phyloP scores from a whole-genome alignment of 2,888 invertebrate genomes.

The Cordilura impudica region DNA sequence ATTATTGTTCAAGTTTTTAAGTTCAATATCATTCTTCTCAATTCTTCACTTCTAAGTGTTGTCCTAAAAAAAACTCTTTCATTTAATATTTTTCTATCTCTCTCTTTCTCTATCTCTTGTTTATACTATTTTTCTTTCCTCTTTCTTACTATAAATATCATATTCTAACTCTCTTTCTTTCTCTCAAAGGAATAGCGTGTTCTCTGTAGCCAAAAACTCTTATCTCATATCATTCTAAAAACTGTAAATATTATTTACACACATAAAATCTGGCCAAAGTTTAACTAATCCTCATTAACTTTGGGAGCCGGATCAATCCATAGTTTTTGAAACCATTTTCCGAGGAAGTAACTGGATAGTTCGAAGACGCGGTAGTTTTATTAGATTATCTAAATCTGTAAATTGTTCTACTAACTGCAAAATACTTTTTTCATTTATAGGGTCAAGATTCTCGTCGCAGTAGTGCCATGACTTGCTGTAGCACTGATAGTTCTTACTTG shows the following conservation, averaged over 20 bases:
- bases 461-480: slow-evolving; percentile 91
- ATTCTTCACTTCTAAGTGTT: background rate
- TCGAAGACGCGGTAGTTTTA: background rate
- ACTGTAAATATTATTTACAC: background rate
- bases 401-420: background rate
- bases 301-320: background rate
- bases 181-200: slow-evolving; percentile 40
- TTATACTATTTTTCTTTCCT: slow-evolving; percentile 28
- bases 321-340: background rate
- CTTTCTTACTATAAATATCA: slow-evolving; percentile 24
- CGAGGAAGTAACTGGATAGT: background rate
- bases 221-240: background rate
- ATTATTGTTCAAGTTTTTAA: no score
- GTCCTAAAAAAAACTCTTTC: background rate
- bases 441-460: slow-evolving; percentile 81
- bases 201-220: slow-evolving; percentile 17
- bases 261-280: background rate
- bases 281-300: background rate
- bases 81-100: background rate
- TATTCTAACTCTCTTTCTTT: slow-evolving; percentile 22
- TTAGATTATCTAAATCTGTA: background rate
- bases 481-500: slow-evolving; percentile 89
- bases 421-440: slow-evolving; percentile 64
- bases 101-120: background rate
- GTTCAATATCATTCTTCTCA: slow-evolving; percentile 6